Evolutionary conservation across 2,888 invertebrate species (phyloP), one percentile per base, ranked within the genome.

Genomic region (Tanytarsus gracilentus): DNA sequence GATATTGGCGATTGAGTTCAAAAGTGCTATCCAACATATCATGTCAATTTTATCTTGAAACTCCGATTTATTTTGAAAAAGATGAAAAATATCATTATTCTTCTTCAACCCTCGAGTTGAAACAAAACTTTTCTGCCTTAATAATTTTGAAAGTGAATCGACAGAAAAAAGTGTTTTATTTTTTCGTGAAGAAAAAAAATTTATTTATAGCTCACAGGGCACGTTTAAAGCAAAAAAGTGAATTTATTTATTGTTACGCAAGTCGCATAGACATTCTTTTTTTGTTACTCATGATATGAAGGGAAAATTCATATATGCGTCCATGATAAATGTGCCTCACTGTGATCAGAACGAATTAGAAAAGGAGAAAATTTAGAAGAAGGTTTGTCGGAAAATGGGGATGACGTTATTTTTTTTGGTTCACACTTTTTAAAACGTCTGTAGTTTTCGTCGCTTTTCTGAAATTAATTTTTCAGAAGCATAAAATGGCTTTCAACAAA

Each of bases 241-340:
- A 39, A 39, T 55, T 26, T 55, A 55, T 55, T 55, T 55, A 55
- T 55, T 55, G 40, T 55, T 55, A 55, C 55, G 55, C 55, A 55
- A 55, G 55, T 40, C 16, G 21, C 9, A 30, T 16, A 40, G 11
- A 40, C 40, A 40, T 16, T 16, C 18, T 40, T 40, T 40, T 40
- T 40, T 8, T 40, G 33, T 33, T 33, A n/a, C n/a, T 33, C 33
- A 33, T 33, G 23, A 44, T 23, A 44, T n/a, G n/a, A n/a, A n/a
- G n/a, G n/a, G n/a, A n/a, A n/a, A n/a, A n/a, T n/a, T n/a, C n/a
- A n/a, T n/a, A n/a, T n/a, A n/a, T n/a, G n/a, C n/a, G n/a, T n/a
- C n/a, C n/a, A n/a, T n/a, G n/a, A n/a, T 16, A 3, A 18, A 3
- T 21, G 18, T 44, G 44, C 6, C 23, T 3, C 11, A 18, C 9